Base-by-base conservation (phyloP, 2,113 vertebrate genomes). In the Ptychochromis oligacanthus region DNA sequence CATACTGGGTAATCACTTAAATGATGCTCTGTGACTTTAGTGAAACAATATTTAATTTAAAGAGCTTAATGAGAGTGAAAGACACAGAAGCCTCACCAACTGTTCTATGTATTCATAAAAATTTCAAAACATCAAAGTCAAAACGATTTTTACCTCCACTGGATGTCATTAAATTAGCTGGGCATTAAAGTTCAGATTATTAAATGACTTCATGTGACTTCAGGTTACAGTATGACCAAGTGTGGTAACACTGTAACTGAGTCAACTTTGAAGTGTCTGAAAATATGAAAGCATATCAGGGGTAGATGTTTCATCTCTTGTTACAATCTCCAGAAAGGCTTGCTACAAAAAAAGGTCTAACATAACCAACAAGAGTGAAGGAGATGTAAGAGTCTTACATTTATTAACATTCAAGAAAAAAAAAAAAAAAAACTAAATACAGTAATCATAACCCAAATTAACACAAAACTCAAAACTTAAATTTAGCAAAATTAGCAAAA, bases 11-110 rank as follows among this genome's bases (percentile, higher is more conserved):
- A 77, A 72, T 78, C 15, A 18, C 55, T 55, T 40, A 24, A 54
- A 20, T 67, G 15, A 82, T 57, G 54, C 62, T 72, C 59, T 43
- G 36, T 56, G 31, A 49, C 24, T 76, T 82, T 34, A 52, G 31
- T 31, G 36, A 52, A 82, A 43, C 26, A 60, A 54, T 8, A 56
- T 77, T 64, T 56, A 5, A 36, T 76, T 77, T 40, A 76, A 61
- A 76, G 46, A 67, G 64, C 24, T 52, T 60, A 36, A 11, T n/a
- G 4, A 54, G 28, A 58, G 22, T 10, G 15, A 59, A 43, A 60
- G 8, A 61, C 34, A 56, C 38, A 17, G 54, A 13, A 0, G 3
- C 7, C 13, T 54, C 6, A 10, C 7, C 14, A 59, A 28, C n/a
- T 0, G 24, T 36, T 57, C 10, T 22, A 56, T 57, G 54, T 38